Percentiles rank a stretch among this genome's conserved stretches.
Evolutionary conservation across 2,888 invertebrate species (phyloP).

Genomic region (Dermolepida albohirtum): DNA sequence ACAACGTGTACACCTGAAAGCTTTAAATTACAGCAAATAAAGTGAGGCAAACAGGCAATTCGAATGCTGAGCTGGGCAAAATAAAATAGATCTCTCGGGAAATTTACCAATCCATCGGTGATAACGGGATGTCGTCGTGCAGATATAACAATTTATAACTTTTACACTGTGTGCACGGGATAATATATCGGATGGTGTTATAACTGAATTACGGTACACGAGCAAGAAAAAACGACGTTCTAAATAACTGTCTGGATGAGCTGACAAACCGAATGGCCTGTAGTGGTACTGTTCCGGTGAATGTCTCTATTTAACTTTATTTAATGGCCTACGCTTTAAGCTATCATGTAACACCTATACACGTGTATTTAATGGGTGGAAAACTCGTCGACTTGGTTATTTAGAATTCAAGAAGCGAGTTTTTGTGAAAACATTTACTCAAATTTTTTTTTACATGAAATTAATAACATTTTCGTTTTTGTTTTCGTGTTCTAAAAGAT

Average conservation of each 20-base stretch:
- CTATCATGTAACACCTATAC: too few species aligned
- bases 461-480: too few species aligned
- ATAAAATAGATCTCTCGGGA: conserved; percentile 37
- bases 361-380: too few species aligned
- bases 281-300: not conserved
- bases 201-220: not conserved
- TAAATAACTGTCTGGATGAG: conserved; percentile 5
- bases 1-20: conserved; percentile 26
- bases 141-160: conserved; percentile 30
- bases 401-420: too few species aligned
- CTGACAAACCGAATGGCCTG: conserved; percentile 8
- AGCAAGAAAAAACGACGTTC: conserved; percentile 2
- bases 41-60: conserved; percentile 1
- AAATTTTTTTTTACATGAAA: too few species aligned
- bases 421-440: too few species aligned
- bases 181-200: conserved; percentile 1
- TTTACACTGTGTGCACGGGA: conserved; percentile 4
- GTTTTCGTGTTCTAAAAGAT: too few species aligned
- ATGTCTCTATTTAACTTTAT: conserved; percentile 2
- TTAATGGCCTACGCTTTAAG: conserved; percentile 4
- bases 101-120: conserved; percentile 38
- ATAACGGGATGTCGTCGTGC: conserved; percentile 32
- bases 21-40: conserved; percentile 18
- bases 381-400: too few species aligned
- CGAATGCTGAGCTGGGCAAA: not conserved